These are phyloP conservation scores for Oscheius sp. DNA, from an alignment of 2,888 invertebrate genomes.

Conservation along the genomic window DNA sequence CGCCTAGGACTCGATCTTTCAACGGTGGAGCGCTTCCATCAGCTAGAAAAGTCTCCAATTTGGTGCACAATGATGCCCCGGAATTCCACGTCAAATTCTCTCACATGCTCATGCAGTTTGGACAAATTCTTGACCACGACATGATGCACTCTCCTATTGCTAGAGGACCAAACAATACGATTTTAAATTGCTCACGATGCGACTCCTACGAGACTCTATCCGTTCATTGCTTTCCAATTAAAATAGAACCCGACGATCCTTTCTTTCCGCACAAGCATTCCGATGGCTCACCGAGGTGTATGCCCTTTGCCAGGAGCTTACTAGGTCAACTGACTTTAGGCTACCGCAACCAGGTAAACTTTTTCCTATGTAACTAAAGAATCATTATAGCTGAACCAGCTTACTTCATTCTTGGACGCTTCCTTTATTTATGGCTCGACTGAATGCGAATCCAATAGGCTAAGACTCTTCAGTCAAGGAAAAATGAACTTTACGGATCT, in stretches of 20 bases:
- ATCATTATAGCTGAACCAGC: constrained; percentile 84
- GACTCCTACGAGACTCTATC: constrained; percentile 88
- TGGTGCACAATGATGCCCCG: constrained; percentile 59
- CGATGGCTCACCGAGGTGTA: constrained; percentile 85
- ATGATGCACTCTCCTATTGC: constrained; percentile 88
- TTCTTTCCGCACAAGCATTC: constrained; percentile 83
- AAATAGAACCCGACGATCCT: constrained; percentile 86
- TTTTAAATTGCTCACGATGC: constrained; percentile 76
- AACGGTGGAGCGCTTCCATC: constrained; percentile 64
- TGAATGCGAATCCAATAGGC: constrained; percentile 81
- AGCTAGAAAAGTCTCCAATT: constrained; percentile 59
- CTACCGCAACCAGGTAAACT: constrained; percentile 64
- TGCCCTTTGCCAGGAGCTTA: constrained; percentile 91
- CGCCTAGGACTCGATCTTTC: constrained; percentile 56
- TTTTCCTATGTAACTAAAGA: background rate
- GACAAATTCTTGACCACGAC: constrained; percentile 92
- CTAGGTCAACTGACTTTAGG: constrained; percentile 86
- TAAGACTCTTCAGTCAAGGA: constrained; percentile 78
- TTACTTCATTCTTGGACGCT: constrained; percentile 82
- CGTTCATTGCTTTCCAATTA: constrained; percentile 92
- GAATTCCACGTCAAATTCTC: constrained; percentile 66
- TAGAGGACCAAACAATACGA: constrained; percentile 68
- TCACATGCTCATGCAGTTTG: constrained; percentile 84
- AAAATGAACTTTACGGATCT: constrained; percentile 69
- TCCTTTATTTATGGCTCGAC: constrained; percentile 92